Percentiles rank a stretch among this genome's conserved stretches.
phyloP scores from a whole-genome alignment of 2,113 vertebrate genomes.

The Oryzias curvinotus region DNA sequence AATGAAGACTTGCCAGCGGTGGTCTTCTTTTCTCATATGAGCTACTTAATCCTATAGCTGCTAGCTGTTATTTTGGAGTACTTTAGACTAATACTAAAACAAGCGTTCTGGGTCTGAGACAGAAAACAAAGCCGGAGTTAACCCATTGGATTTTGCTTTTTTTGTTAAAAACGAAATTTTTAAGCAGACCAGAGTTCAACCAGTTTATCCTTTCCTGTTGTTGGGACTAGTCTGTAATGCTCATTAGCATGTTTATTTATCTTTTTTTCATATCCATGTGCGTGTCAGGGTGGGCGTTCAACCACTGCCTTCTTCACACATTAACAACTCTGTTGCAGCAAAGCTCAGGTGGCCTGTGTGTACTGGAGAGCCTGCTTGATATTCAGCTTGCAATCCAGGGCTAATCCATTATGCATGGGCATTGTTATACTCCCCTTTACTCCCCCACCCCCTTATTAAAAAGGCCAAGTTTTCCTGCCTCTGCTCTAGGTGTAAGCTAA shows the following conservation, averaged over 20 bases:
- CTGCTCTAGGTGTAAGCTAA: constrained; percentile 53
- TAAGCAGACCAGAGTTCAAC: constrained; percentile 21
- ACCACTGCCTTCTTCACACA: constrained; percentile 58
- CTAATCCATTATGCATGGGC: constrained; percentile 71
- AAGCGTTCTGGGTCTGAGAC: no score
- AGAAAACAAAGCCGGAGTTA: no score
- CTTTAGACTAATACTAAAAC: no score
- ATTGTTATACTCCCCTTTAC: constrained; percentile 60
- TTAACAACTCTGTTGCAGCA: constrained; percentile 64
- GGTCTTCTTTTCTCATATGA: no score
- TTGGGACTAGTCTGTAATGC: constrained; percentile 49
- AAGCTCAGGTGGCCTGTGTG: constrained; percentile 55
- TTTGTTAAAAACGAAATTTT: constrained; percentile 33
- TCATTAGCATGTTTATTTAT: constrained; percentile 74
- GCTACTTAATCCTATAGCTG: no score
- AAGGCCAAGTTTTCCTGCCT: constrained; percentile 49
- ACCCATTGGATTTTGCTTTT: not conserved
- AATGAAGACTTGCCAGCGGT: no score
- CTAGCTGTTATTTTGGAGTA: no score
- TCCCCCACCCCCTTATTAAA: constrained; percentile 53
- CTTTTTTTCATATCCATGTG: constrained; percentile 60
- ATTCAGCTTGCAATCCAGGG: constrained; percentile 55
- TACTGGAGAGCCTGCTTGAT: constrained; percentile 52
- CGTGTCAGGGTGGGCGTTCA: constrained; percentile 60
- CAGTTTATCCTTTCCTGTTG: constrained; percentile 49